Base-by-base conservation (phyloP, 1,140 invertebrate genomes). In the silkworm (Bombyx mori) region DNA sequence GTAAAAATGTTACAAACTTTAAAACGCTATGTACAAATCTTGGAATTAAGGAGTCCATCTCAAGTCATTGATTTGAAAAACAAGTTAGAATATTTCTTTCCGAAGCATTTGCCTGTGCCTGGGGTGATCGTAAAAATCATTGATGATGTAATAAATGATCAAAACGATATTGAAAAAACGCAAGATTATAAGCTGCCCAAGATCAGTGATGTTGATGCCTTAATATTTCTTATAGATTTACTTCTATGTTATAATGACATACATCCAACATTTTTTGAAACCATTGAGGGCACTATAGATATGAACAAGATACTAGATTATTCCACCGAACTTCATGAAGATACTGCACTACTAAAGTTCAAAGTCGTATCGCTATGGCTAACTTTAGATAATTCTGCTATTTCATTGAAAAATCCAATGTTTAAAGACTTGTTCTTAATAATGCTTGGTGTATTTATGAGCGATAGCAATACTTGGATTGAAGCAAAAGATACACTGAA, bases 281-380 rank as follows among this genome's bases (percentile, higher is more conserved):
- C 72, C 48, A 60, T 89, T 5, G 83, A 85, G 66, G 81, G 73
- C 6, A 79, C 65, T 56, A 73, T 88, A 53, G 79, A 90, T 64
- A 80, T 89, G 62, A 88, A 84, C 63, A 77, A 82, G 18, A 79
- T 90, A 62, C 64, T 90, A 26, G 67, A 88, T 52, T 82, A 73
- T 68, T 79, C 88, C 9, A 73, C 71, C 58, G 75, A 58, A 35
- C 60, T 86, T 0, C 58, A 71, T 12, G 56, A 79, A 49, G 63
- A 81, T 51, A 73, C 84, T 44, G 83, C 86, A 45, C 64, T 87
- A 55, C 81, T 93, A 56, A 91, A 93, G 79, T 82, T 93, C 1
- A 93, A 93, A 81, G 86, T 91, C 2, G 89, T 93, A 9, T 90
- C 90, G 51, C 89, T 93, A 44, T 90, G 93, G 68, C 63, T 93